Base-by-base conservation (phyloP, 1,140 invertebrate species). In the Hyposmocoma kahamanoa region DNA sequence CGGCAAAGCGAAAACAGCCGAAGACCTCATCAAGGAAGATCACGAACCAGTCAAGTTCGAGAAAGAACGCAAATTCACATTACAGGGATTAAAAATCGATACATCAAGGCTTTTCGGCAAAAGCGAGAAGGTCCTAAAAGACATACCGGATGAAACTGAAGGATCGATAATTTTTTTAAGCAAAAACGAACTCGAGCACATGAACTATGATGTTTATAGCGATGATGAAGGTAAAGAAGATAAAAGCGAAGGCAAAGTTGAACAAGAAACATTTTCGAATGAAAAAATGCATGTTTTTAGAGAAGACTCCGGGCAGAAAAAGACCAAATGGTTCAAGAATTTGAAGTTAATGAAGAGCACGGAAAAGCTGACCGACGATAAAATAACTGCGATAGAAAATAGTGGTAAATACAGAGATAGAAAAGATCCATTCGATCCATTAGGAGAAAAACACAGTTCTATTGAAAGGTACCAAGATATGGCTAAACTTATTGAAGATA, bases 161-260 rank as follows among this genome's bases (percentile, higher is more conserved):
- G 89, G 89, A 22, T 90, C 89, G 0, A 90, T 90, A 22, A 90
- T 90, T 74, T 90, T 90, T 66, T 77, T 90, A 48, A 90, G 88
- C 63, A 90, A 90, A 79, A 87, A 88, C 42, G 89, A 90, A 82
- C 70, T 90, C 42, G 88, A 89, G 59, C 88, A 89, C 57, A 78
- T 90, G 74, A 87, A 87, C 51, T 87, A 86, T 50, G 86, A 87
- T 43, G 79, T 87, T 3, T 86, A 86, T 42, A 87, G 86, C 47
- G 86, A 87, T 17, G 86, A 87, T 42, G 84, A 87, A 24, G 70
- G 70, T 1, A 87, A 87, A 60, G 80, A 84, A 19, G 79, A 84
- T 11, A 84, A 84, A 26, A 64, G 58, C 26, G 76, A 80, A 9
- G 49, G 49, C 13, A 76, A 79, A 63, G 60, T 66, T 26, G 80